A percentile compares a stretch with the other conserved stretches of the same genome.
Evolutionary conservation across 2,888 invertebrate genomes (phyloP).

Genomic region (Isotomurus palustris): DNA sequence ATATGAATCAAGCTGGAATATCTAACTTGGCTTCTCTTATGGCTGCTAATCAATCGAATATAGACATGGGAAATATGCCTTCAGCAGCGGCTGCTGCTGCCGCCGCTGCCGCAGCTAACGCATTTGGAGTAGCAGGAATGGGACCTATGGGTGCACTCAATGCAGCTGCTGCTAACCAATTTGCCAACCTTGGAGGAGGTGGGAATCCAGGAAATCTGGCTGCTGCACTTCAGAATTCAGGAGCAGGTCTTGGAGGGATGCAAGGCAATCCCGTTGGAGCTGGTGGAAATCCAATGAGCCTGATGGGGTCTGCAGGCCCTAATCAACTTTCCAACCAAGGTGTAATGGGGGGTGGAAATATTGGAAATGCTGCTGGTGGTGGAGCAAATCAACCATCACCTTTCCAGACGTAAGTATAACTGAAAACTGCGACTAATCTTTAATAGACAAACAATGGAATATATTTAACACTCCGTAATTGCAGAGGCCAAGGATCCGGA

Average conservation of each 20-base stretch:
- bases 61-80: constrained; percentile 17
- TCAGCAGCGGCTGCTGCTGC: constrained; percentile 21
- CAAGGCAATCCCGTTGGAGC: constrained; percentile 18
- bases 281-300: constrained; percentile 17
- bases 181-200: constrained; percentile 48
- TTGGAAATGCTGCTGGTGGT: constrained; percentile 13
- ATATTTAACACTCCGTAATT: not conserved
- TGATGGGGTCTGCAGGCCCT: constrained; percentile 17
- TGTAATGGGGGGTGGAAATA: constrained; percentile 12
- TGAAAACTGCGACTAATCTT: not conserved
- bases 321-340: constrained; percentile 20
- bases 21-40: constrained; percentile 29
- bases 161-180: constrained; percentile 46
- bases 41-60: constrained; percentile 25
- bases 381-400: constrained; percentile 23
- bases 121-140: constrained; percentile 50
- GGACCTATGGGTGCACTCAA: constrained; percentile 50
- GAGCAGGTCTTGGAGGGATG: constrained; percentile 16
- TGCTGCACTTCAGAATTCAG: constrained; percentile 26
- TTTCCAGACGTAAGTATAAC: constrained; percentile 37
- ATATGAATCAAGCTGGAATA: constrained; percentile 27
- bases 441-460: not conserved
- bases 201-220: constrained; percentile 39
- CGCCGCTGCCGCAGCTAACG: constrained; percentile 38
- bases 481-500: constrained; percentile 21